phyloP scores from a whole-genome alignment of 2,113 vertebrate genomes.

The Aegithalos caudatus region DNA sequence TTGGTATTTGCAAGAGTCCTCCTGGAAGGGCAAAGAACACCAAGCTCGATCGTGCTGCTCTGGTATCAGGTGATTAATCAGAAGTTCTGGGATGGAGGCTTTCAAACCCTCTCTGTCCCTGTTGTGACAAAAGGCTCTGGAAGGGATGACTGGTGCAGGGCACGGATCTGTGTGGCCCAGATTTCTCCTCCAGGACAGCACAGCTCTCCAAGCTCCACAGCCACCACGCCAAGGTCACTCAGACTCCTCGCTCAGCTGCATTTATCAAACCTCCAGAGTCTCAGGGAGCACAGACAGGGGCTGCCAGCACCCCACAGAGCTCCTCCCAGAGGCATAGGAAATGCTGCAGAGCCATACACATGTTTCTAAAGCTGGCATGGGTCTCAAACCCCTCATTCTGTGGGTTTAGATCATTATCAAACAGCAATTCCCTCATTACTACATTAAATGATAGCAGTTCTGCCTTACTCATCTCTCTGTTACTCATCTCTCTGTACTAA shows the following conservation, averaged over 20 bases:
- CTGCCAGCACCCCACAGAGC: background rate
- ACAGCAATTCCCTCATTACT: background rate
- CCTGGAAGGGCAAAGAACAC: background rate
- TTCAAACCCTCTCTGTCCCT: background rate
- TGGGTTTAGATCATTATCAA: background rate
- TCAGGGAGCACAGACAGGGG: background rate
- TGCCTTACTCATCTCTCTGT: no score
- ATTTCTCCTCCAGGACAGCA: conserved; percentile 16
- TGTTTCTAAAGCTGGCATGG: background rate
- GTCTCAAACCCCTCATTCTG: background rate
- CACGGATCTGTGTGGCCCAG: background rate
- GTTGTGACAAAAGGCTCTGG: background rate
- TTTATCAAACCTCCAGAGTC: background rate
- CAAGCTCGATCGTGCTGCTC: rapidly evolving
- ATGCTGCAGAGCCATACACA: background rate
- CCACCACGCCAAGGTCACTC: background rate
- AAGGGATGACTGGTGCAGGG: background rate
- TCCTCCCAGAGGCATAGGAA: conserved; percentile 5
- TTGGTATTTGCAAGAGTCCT: background rate
- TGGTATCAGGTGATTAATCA: background rate
- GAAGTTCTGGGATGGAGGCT: background rate
- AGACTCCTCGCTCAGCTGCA: background rate
- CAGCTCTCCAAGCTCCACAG: background rate
- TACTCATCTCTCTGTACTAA: background rate
- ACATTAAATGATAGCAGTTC: background rate